Evolutionary conservation across 2,113 vertebrate species (phyloP), one percentile per base, ranked within the genome.

Genomic region (Ailuropoda melanoleuca): DNA sequence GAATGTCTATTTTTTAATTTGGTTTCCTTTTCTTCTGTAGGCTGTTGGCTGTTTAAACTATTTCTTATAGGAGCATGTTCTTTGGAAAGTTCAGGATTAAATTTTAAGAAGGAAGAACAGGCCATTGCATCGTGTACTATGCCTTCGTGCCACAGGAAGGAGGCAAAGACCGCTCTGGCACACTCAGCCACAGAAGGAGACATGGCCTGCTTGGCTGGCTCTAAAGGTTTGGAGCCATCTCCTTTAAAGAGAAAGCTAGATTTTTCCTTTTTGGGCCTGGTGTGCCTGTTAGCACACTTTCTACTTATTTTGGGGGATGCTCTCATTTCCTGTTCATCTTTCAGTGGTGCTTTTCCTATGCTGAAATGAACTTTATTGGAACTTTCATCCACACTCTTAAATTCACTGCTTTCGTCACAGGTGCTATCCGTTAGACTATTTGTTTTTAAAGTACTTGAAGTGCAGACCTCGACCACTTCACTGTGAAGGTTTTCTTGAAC

Each of bases 41-140:
- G 99, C 56, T 99, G 99, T 43, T 99, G 99, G 90, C 98, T 99
- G 93, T 99, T 99, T 94, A 99, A 99, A 93, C 99, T 99, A 97
- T 98, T 99, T 95, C 99, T 99, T 97, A 99, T 99, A 6, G 99
- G 99, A 1, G 99, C 99, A 14, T 99, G 99, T 93, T 99, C 99
- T 99, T 99, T 99, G 97, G 99, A 99, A 72, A 99, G 98, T 39
- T 99, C 99, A 50, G 99, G 99, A 98, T 99, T 99, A 97, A 99
- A 99, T 97, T 99, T 99, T 68, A 99, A 98, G 98, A 99, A 99
- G 17, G 99, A 99, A 10, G 99, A 99, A 98, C 99, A 99, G 64
- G 99, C 99, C 99, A 99, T 99, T 66, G 99, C 99, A 92, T 99
- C 99, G 8, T 99, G 99, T 53, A 99, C 99, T 92, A 99, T 99